phyloP scores from a whole-genome alignment of 1,140 invertebrate genomes.

The Trichomalopsis sarcophagae region DNA sequence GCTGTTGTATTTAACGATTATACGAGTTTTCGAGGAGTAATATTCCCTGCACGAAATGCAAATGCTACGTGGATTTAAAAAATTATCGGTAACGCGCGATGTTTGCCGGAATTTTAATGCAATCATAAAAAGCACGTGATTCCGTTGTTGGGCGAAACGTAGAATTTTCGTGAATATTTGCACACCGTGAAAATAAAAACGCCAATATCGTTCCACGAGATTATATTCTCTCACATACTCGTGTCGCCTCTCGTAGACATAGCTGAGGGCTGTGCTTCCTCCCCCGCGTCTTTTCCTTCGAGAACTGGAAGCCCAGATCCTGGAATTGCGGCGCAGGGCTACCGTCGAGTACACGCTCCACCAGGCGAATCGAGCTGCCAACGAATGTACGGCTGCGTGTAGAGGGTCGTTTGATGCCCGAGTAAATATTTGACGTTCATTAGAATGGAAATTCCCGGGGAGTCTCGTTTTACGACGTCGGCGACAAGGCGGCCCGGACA shows the following conservation, averaged over 20 bases:
- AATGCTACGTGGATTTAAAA: background rate
- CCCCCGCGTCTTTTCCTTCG: slow-evolving; percentile 78
- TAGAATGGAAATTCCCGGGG: background rate
- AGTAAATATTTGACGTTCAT: slow-evolving; percentile 14
- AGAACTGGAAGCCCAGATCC: slow-evolving; percentile 79
- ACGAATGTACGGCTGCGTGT: too few relatives aligned
- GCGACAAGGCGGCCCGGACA: background rate
- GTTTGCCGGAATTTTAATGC: too few relatives aligned
- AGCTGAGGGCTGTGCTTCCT: slow-evolving; percentile 85
- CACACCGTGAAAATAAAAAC: too few relatives aligned
- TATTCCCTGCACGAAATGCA: background rate
- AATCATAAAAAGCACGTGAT: slow-evolving; percentile 34
- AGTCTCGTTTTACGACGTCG: background rate
- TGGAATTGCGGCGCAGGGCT: slow-evolving; percentile 77
- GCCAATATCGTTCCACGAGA: background rate
- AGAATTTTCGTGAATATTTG: too few relatives aligned
- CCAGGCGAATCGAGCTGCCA: slow-evolving; percentile 78
- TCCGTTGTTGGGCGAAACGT: too few relatives aligned
- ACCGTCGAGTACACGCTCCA: slow-evolving; percentile 82
- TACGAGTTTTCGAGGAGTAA: background rate
- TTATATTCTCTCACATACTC: slow-evolving; percentile 76
- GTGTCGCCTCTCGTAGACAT: slow-evolving; percentile 82
- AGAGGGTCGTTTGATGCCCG: background rate
- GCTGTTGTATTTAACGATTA: background rate
- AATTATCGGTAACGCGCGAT: too few relatives aligned